Base-by-base conservation (phyloP, 2,113 vertebrate genomes). In the Channa maculata region DNA sequence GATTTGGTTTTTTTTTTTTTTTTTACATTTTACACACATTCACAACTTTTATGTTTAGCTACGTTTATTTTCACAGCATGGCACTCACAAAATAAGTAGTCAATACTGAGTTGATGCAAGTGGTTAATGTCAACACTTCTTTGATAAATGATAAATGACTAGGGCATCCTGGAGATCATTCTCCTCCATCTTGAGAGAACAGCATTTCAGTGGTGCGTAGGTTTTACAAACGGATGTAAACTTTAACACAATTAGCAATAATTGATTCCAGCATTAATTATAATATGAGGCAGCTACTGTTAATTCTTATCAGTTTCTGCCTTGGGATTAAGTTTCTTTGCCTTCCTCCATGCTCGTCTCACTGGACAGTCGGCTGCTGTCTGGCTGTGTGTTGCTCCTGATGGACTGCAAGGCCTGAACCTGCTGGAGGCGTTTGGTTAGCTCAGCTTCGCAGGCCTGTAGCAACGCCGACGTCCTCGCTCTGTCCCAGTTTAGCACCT, bases 401-500 rank as follows among this genome's bases (percentile, higher is more conserved):
- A 95, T 88, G 9, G 91, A 94, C 41, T 89, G 89, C 71, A 93
- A 60, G 14, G 90, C 86, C 83, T 90, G 92, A 63, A 94, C 73
- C 82, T 92, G 87, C 87, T 75, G 85, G 13, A 95, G 86, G 69
- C 94, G 92, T 50, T 15, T 39, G 46, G 36, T 77, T 77, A 95
- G 88, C 85, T 95, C 91, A 0, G 64, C 77, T 46, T 92, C 70
- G 15, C 93, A 95, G 75, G 88, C 88, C 72, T 90, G 80, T 55
- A 94, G 65, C 87, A 95, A 71, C 0, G n/a, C 53, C 0, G 78
- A 61, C 0, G 92, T 93, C 87, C 52, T 92, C 7, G 46, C 77
- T 8, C 5, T 36, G 82, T 92, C 75, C 91, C 90, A 94, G 80
- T 89, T 82, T 58, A 95, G 80, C 3, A 91, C 82, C 62, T 84